Evolutionary conservation across 2,888 invertebrate species (phyloP).

Genomic region (Lepidonotus clava): DNA sequence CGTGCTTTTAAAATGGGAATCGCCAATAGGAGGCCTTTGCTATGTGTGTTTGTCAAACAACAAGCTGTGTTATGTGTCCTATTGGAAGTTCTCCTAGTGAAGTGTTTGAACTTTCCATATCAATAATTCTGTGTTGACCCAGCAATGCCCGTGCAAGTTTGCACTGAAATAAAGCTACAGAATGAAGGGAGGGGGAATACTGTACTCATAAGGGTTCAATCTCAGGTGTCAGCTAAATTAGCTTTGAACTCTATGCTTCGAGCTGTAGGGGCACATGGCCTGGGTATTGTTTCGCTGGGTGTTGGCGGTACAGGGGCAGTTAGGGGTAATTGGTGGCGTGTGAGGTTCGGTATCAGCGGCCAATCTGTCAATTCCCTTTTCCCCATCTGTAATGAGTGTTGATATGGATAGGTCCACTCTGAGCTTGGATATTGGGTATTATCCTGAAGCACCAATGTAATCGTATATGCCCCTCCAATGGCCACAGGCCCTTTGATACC

Average conservation of each 20-base stretch:
- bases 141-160: not conserved
- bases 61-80: not conserved
- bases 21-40: not conserved
- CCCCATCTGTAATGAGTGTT: not conserved
- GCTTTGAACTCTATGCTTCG: too few species aligned
- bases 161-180: slow-evolving; percentile 13
- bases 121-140: not conserved
- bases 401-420: not conserved
- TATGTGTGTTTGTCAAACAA: slow-evolving; percentile 3
- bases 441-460: not conserved
- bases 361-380: not conserved
- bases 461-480: not conserved
- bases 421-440: not conserved
- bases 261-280: too few species aligned
- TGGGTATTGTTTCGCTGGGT: too few species aligned
- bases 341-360: not conserved
- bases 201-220: too few species aligned
- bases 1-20: not conserved
- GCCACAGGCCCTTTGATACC: not conserved
- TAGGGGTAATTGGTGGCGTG: not conserved
- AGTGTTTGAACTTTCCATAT: slow-evolving; percentile 19
- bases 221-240: too few species aligned
- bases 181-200: not conserved
- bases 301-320: not conserved
- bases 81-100: not conserved